A percentile compares a stretch with the other conserved stretches of the same genome.
These are phyloP conservation scores for Protobothrops flavoviridis DNA, from an alignment of 2,113 vertebrate species.

Conservation along the genomic window DNA sequence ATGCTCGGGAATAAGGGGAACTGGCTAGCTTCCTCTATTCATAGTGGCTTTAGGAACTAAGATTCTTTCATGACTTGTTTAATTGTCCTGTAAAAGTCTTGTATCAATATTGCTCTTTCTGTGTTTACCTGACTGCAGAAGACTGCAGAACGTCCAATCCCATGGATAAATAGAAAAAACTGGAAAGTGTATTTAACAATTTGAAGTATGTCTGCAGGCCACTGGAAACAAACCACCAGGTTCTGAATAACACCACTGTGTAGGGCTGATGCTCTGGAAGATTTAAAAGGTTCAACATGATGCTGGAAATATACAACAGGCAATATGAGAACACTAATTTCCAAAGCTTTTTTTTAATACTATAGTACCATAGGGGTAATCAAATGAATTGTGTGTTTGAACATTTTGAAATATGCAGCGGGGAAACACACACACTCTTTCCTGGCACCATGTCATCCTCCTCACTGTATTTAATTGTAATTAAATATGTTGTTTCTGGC, in stretches of 20 bases:
- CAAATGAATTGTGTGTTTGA: neutral
- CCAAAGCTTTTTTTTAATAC: neutral
- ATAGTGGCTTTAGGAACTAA: constrained; percentile 54
- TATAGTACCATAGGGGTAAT: neutral
- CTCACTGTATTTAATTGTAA: neutral
- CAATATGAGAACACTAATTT: neutral
- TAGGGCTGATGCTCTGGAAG: constrained; percentile 11
- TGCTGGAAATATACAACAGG: neutral
- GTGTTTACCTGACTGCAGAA: constrained; percentile 66
- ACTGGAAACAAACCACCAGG: constrained; percentile 47
- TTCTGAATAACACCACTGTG: constrained; percentile 46
- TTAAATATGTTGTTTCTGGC: neutral
- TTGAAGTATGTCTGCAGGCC: constrained; percentile 51
- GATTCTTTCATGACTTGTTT: constrained; percentile 68
- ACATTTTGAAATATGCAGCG: neutral
- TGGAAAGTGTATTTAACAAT: constrained; percentile 56
- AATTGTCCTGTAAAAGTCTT: constrained; percentile 68
- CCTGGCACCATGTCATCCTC: neutral
- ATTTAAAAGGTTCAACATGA: constrained; percentile 13
- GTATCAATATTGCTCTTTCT: constrained; percentile 77
- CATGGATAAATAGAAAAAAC: constrained; percentile 48
- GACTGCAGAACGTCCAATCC: constrained; percentile 45
- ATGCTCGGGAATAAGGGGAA: constrained; percentile 28
- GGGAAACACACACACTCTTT: constrained; percentile 8
- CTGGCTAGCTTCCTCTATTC: constrained; percentile 54